phyloP scores from a whole-genome alignment of 2,797 vertebrate genomes.

The Thamnophis elegans region DNA sequence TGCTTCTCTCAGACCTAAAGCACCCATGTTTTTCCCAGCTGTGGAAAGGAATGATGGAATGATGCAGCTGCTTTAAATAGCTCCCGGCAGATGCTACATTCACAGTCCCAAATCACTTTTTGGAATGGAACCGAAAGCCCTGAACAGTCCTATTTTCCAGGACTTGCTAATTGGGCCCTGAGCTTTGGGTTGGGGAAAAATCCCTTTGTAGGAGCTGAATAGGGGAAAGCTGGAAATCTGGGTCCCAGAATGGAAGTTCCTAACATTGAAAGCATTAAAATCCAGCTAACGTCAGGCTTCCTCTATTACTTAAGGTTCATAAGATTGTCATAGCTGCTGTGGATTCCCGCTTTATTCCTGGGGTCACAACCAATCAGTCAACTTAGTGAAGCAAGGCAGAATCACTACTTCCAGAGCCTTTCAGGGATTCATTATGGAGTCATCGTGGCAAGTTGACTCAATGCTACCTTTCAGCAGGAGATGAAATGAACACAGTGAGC shows the following conservation, averaged over 20 bases:
- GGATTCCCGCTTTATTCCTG: neutral
- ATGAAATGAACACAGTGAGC: conserved; percentile 53
- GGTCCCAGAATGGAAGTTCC: neutral
- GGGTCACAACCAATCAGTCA: conserved; percentile 37
- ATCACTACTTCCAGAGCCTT: conserved; percentile 36
- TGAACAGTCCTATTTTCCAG: neutral
- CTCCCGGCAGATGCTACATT: neutral
- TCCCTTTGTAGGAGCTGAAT: neutral
- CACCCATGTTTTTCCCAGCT: neutral
- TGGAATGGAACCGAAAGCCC: neutral
- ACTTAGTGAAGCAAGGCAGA: conserved; percentile 31
- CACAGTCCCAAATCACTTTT: neutral
- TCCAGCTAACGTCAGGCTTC: neutral
- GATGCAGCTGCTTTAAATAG: neutral
- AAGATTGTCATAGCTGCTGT: neutral
- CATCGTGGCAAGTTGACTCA: conserved; percentile 41
- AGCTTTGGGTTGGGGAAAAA: neutral
- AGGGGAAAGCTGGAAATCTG: neutral
- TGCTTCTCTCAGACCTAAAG: neutral
- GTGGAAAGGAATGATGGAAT: neutral
- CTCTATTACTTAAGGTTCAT: neutral
- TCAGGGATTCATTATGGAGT: conserved; percentile 56
- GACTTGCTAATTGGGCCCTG: neutral
- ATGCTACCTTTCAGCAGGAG: conserved; percentile 48
- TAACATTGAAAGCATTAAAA: neutral